Conservation (phyloP, 1,140 invertebrate species). For the Frieseomelitta varia region DNA sequence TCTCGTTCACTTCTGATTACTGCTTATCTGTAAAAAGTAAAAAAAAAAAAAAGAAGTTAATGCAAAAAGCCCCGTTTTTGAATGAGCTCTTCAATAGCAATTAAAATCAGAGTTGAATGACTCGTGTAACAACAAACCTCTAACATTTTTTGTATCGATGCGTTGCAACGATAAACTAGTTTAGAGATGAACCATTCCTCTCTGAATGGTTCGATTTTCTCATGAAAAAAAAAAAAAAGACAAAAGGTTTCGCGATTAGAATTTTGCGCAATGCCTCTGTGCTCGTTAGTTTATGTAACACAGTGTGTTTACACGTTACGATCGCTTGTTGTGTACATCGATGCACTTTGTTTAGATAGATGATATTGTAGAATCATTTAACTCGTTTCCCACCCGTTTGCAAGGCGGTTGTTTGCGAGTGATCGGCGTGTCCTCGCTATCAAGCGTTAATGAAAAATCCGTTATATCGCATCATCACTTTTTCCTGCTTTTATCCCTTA, state of each 20-base stretch:
- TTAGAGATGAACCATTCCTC: neutral
- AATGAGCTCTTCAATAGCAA: neutral
- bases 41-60: too few relatives aligned
- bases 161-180: neutral
- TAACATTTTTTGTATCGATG: neutral
- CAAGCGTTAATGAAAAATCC: conserved; percentile 26
- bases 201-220: neutral
- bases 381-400: neutral
- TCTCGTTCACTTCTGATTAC: too few relatives aligned
- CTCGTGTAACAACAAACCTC: neutral
- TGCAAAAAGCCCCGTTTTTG: neutral
- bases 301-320: neutral
- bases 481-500: neutral
- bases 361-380: neutral
- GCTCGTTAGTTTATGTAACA: conserved; percentile 21
- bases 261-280: conserved; percentile 7
- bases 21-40: too few relatives aligned
- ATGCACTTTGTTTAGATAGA: conserved; percentile 20
- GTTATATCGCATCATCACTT: neutral
- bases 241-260: neutral
- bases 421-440: conserved; percentile 4
- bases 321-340: neutral
- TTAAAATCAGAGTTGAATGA: neutral
- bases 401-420: neutral
- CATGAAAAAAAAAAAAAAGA: too few relatives aligned